Conservation (phyloP, 2,113 vertebrate genomes). For the Cettia cetti region DNA sequence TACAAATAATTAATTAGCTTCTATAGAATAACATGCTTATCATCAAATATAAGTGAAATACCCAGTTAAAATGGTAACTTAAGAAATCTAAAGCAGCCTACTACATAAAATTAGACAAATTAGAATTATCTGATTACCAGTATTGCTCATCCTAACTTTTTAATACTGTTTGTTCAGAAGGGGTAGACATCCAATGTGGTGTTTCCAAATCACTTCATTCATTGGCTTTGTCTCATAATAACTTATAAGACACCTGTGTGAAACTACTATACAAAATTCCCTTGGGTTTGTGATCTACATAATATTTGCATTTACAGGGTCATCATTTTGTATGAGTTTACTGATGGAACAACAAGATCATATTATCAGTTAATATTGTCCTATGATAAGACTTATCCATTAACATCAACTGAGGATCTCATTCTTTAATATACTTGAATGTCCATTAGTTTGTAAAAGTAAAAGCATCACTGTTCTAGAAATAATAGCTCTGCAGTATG, state of each 20-base stretch:
- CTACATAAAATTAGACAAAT: conserved; percentile 39
- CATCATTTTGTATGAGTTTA: neutral
- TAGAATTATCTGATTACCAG: neutral
- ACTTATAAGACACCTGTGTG: neutral
- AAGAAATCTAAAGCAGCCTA: conserved; percentile 11
- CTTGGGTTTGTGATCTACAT: neutral
- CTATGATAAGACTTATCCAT: neutral
- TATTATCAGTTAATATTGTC: neutral
- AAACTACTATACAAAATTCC: neutral
- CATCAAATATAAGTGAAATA: conserved; percentile 45
- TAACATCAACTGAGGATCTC: neutral
- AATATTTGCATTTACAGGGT: neutral
- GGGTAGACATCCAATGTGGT: neutral
- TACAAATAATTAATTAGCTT: conserved; percentile 54
- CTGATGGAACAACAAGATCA: neutral
- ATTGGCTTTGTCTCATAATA: neutral
- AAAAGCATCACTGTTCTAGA: neutral
- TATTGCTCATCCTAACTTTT: conserved; percentile 11
- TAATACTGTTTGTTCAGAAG: neutral
- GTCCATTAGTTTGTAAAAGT: neutral
- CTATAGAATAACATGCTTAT: neutral
- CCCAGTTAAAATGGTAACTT: conserved; percentile 36
- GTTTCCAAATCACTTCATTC: neutral
- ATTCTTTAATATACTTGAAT: neutral
- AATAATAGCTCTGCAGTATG: neutral